Evolutionary conservation across 2,888 invertebrate species (phyloP), one percentile per base, ranked within the genome.

Genomic region (Ischnura elegans): DNA sequence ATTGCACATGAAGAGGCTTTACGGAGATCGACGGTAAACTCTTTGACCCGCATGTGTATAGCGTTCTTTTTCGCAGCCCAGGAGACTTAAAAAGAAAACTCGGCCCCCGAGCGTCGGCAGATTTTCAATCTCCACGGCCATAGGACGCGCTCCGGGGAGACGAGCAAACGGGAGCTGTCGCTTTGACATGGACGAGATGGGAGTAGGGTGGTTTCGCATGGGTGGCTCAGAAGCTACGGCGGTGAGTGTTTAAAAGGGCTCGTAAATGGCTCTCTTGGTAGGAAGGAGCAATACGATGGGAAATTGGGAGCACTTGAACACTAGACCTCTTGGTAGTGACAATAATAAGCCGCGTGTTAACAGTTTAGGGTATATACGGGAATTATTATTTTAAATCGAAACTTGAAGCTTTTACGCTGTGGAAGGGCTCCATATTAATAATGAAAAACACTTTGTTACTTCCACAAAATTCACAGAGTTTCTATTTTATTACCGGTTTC

Each of bases 101-200:
- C 0, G n/a, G 61, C 0, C n/a, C 0, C 61, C 3, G 25, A 16
- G 16, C 29, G 76, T 55, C 51, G 87, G 55, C 51, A 87, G 51
- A 36, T 42, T 87, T 87, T 61, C 46, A 55, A 87, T 87, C 87
- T 51, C 25, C 42, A 19, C 10, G 16, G 51, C 51, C 61, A 42
- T 87, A 10, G 29, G 16, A 29, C n/a, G 36, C 76, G 76, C 36
- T 36, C 29, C 29, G 16, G 55, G 55, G 55, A 36, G 25, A 55
- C 51, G 29, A 47, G 55, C 86, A 46, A 86, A 86, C 86, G n/a
- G 86, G 86, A 46, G 36, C 55, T 87, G 86, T 86, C 86, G 86
- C 86, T 86, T 86, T 86, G 86, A 86, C 86, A 5, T 86, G 87
- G 55, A 55, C 51, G 87, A 51, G 36, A 45, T 21, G 55, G 55